Conservation (phyloP, 1,140 invertebrate genomes). For the Hirudo medicinalis region DNA sequence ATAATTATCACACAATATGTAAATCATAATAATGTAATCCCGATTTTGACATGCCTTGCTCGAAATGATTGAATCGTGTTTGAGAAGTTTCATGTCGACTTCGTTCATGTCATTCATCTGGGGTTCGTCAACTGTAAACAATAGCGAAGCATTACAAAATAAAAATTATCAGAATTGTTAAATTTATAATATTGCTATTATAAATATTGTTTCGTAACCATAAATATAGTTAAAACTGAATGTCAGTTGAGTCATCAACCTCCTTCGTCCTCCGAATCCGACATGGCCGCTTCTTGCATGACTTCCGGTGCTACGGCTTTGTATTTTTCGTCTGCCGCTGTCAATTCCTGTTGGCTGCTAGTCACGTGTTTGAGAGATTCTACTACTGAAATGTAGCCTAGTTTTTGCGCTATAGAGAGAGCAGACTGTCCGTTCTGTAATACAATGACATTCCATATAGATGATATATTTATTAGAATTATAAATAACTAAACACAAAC, state of each 20-base stretch:
- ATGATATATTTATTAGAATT: no score
- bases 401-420: conserved; percentile 84
- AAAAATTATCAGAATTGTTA: background rate
- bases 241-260: conserved; percentile 48
- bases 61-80: conserved; percentile 60
- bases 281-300: conserved; percentile 97
- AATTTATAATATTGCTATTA: background rate
- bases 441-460: no score
- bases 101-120: conserved; percentile 14
- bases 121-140: conserved; percentile 11
- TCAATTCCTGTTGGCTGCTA: conserved; percentile 65
- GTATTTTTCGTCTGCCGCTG: conserved; percentile 80
- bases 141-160: background rate
- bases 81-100: conserved; percentile 84
- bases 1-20: no score
- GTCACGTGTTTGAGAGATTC: conserved; percentile 90
- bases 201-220: background rate
- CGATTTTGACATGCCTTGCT: conserved; percentile 6
- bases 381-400: conserved; percentile 96
- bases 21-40: no score
- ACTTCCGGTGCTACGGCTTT: conserved; percentile 92
- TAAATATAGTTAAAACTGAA: background rate
- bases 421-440: conserved; percentile 91
- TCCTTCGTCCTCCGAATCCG: conserved; percentile 97
- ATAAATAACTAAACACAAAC: no score